Base-by-base conservation (phyloP, 2,113 vertebrate species). In the Dromas ardeola region DNA sequence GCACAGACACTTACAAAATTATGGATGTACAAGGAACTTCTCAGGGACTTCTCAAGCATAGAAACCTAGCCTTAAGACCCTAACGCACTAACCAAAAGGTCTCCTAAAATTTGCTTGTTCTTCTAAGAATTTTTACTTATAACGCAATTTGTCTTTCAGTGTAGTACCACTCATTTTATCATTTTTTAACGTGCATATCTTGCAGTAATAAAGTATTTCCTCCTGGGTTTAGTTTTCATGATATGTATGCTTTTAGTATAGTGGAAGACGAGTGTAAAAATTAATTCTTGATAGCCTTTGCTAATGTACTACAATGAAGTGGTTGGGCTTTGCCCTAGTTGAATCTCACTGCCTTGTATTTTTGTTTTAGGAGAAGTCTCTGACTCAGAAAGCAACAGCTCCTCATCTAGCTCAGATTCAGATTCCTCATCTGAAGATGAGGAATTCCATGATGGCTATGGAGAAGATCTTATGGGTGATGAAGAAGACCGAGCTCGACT, bases 391-490 rank as follows among this genome's bases (percentile, higher is more conserved):
- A 99, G 99, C 98, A 99, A 99, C 98, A 99, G 99, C 88, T 99
- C 99, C 6, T 99, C 99, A 59, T 99, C 99, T 95, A 99, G 99
- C 94, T 99, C 99, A 2, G 99, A 99, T 94, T 99, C 99, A 3
- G 99, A 99, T 86, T 99, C 99, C 58, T 99, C 99, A 10, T 99
- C 99, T 2, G 99, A 99, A 97, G 99, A 99, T 74, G 99, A 99
- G 34, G 99, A 99, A 81, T 99, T 99, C 95, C 98, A 99, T 50
- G 99, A 99, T 88, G 99, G 99, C 29, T 99, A 99, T 36, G 99
- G 99, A 61, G 99, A 99, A 55, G 99, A 99, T 90, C 96, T 99
- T 85, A 99, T 99, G 99, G 99, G 99, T 50, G 99, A 99, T 86
- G 99, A 99, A 32, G 99, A 99, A 96, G 99, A 99, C 94, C 84